Percentiles rank a stretch among this genome's conserved stretches.
Conservation (phyloP, 2,888 invertebrate species). For the Caenorhabditis sp. region DNA sequence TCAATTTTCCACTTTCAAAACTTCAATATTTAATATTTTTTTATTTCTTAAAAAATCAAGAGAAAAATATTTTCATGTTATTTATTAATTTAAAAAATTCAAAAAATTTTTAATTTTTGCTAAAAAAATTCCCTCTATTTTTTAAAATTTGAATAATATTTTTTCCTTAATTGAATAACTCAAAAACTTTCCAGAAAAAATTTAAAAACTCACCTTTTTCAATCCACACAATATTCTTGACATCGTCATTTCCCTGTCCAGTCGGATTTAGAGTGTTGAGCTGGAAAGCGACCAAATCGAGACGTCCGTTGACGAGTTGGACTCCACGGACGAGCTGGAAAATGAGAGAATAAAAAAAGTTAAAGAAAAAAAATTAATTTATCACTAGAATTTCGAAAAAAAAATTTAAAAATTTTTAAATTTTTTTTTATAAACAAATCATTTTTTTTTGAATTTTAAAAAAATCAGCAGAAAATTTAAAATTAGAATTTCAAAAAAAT, state of each 20-base stretch:
- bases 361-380: no score
- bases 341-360: slow-evolving; percentile 1
- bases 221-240: slow-evolving; percentile 80
- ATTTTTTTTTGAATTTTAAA: no score
- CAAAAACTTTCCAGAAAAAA: not conserved
- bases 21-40: no score
- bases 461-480: not conserved
- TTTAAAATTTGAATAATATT: not conserved
- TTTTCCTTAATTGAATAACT: no score
- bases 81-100: no score
- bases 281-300: slow-evolving; percentile 81
- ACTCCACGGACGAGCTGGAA: slow-evolving; percentile 75
- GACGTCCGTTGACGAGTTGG: slow-evolving; percentile 78
- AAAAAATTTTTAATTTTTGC: no score
- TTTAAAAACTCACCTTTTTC: slow-evolving; percentile 74
- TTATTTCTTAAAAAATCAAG: no score
- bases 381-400: no score
- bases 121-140: not conserved
- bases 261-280: slow-evolving; percentile 84
- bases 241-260: slow-evolving; percentile 64
- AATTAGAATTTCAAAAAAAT: not conserved
- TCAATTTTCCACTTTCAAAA: not conserved
- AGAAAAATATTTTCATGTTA: no score
- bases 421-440: no score
- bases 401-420: no score